Evolutionary conservation across 2,113 vertebrate species (phyloP), one percentile per base, ranked within the genome.

Genomic region (Cavia aperea): DNA sequence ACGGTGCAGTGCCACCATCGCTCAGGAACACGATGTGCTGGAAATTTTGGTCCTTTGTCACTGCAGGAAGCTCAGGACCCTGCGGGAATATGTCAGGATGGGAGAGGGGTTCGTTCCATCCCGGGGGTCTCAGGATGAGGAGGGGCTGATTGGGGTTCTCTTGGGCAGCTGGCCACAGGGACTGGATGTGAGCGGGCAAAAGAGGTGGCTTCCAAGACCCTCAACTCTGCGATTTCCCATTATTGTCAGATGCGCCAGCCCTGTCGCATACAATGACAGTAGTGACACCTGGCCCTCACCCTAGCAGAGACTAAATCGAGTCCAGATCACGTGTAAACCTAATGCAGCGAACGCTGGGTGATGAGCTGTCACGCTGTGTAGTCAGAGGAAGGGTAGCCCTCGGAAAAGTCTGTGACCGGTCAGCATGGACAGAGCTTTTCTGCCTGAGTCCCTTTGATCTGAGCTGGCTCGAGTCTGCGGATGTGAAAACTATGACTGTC

Each of bases 61-160:
- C 75, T 10, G 46, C 75, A 16, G 66, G 78, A 84, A 56, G 39
- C 8, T 31, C 24, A 4, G 36, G 10, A 33, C 7, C 18, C 33
- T 1, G 0, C 1, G 19, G 19, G 29, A 58, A 11, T 58, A 58
- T 1, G 26, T 36, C 43, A 31, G 29, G 58, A 36, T 12, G 43
- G 43, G 24, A 5, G 5, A 14, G 14, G 75, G 0, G 26, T 3
- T 6, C 3, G 29, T 51, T 12, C 46, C 75, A 16, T 18, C 29
- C 46, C 1, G 6, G 46, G 46, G 46, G 13, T 18, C 75, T 51
- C 26, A 14, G 73, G 24, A 29, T 18, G 29, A 31, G 26, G 46
- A 18, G 29, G 21, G 75, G n/a, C 68, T 23, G 9, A 18, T 23
- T 39, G n/a, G 18, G 36, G n/a, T 4, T 18, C 0, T 39, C 68